A percentile compares a stretch with the other conserved stretches of the same genome.
phyloP scores from a whole-genome alignment of 2,113 vertebrate genomes.

The Amazona vittata region DNA sequence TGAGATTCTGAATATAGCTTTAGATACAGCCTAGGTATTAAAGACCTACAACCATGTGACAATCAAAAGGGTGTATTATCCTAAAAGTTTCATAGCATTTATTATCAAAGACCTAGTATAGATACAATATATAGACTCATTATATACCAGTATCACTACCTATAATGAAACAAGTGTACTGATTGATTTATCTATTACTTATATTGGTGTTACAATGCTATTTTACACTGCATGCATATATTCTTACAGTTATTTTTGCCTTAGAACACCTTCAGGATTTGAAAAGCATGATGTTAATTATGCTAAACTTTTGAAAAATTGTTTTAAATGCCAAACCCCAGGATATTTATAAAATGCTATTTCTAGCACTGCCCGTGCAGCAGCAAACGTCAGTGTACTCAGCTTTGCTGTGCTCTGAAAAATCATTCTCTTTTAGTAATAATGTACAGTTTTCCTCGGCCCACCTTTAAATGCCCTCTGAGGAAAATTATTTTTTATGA shows the following conservation, averaged over 20 bases:
- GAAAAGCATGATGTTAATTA: not conserved
- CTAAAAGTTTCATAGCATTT: not conserved
- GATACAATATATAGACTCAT: not conserved
- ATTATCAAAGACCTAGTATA: not conserved
- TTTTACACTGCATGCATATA: not conserved
- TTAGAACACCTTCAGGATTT: not conserved
- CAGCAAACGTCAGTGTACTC: not conserved
- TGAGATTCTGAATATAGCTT: not conserved
- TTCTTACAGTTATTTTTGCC: not conserved
- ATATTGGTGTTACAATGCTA: not conserved
- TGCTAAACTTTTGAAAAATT: not conserved
- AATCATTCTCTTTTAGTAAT: not conserved
- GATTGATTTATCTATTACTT: not conserved
- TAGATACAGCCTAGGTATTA: not conserved
- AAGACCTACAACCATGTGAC: not conserved
- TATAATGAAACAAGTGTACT: not conserved
- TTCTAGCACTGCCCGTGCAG: not conserved
- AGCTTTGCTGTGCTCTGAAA: not conserved
- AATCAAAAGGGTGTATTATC: not conserved
- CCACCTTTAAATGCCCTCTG: not conserved
- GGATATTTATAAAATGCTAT: not conserved
- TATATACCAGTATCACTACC: not conserved
- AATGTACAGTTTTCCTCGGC: not conserved
- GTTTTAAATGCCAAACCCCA: not conserved
- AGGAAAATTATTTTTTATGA: not conserved